Conservation (phyloP, 2,797 vertebrate genomes). For the Xenentodon cancila region DNA sequence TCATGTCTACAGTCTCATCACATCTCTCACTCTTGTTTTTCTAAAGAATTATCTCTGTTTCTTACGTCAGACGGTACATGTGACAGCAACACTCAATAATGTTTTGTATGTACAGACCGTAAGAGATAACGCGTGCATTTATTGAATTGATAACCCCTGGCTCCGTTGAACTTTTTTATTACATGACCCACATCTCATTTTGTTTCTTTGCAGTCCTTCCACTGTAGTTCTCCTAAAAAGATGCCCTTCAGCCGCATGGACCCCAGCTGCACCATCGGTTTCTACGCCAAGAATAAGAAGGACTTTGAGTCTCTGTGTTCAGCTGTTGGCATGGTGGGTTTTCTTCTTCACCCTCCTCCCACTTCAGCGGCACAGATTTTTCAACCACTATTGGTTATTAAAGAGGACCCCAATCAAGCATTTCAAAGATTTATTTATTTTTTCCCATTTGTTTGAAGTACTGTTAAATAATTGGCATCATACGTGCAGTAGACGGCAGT, state of each 20-base stretch:
- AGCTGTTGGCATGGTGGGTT: constrained; percentile 83
- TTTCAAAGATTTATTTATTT: too few relatives aligned
- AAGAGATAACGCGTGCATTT: constrained; percentile 7
- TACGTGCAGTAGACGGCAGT: too few relatives aligned
- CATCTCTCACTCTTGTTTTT: not conserved
- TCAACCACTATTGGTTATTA: too few relatives aligned
- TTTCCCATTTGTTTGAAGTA: too few relatives aligned
- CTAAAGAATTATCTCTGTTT: not conserved
- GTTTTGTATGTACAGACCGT: not conserved
- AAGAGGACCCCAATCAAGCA: too few relatives aligned
- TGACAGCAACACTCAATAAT: not conserved
- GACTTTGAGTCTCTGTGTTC: constrained; percentile 89
- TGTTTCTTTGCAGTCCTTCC: constrained; percentile 84
- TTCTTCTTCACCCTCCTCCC: not conserved
- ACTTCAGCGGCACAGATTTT: not conserved
- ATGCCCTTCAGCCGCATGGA: constrained; percentile 93
- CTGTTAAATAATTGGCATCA: too few relatives aligned
- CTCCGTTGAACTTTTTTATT: not conserved
- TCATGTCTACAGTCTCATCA: not conserved
- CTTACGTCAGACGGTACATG: not conserved
- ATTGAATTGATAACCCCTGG: not conserved
- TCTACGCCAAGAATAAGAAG: constrained; percentile 87
- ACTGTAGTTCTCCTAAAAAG: constrained; percentile 91
- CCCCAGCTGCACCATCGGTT: constrained; percentile 93
- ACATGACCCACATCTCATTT: not conserved